These are phyloP conservation scores for Drosophila neutralis DNA, from an alignment of 2,888 invertebrate genomes.

Conservation along the genomic window DNA sequence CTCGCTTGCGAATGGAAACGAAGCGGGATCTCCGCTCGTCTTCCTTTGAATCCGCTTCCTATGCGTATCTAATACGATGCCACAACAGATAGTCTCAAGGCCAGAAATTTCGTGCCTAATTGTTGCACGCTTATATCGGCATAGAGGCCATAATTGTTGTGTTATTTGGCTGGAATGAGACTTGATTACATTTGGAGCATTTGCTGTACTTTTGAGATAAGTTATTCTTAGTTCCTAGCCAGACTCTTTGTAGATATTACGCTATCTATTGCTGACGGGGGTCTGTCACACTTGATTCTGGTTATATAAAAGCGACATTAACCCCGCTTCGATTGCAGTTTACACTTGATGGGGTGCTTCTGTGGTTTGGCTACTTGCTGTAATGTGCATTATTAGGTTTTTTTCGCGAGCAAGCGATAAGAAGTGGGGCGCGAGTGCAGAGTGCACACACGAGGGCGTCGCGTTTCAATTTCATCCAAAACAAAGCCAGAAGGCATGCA, in stretches of 20 bases:
- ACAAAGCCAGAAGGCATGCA: slow-evolving; percentile 48
- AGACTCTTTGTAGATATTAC: not conserved
- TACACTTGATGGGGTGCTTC: slow-evolving; percentile 24
- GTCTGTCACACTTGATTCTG: not conserved
- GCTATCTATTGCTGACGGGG: not conserved
- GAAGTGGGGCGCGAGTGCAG: slow-evolving; percentile 60
- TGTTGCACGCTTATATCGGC: slow-evolving; percentile 22
- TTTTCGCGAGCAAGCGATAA: slow-evolving; percentile 48
- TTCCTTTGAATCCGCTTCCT: slow-evolving; percentile 46
- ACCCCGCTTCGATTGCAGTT: slow-evolving; percentile 40
- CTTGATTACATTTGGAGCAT: not conserved
- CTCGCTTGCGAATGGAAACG: slow-evolving; percentile 33
- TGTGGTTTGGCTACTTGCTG: slow-evolving; percentile 43
- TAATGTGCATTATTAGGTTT: slow-evolving; percentile 39
- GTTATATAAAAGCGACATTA: slow-evolving; percentile 35
- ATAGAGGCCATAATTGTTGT: slow-evolving; percentile 20
- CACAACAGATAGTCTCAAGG: slow-evolving; percentile 29
- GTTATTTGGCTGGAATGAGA: slow-evolving; percentile 4
- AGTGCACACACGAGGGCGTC: slow-evolving; percentile 54
- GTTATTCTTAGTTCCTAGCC: not conserved
- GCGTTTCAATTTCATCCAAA: slow-evolving; percentile 42
- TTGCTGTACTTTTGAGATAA: not conserved
- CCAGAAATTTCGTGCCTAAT: slow-evolving; percentile 23
- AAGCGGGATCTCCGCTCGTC: slow-evolving; percentile 13
- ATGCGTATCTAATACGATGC: slow-evolving; percentile 53